Conservation (phyloP, 2,797 vertebrate species). For the Sebastes itinus region DNA sequence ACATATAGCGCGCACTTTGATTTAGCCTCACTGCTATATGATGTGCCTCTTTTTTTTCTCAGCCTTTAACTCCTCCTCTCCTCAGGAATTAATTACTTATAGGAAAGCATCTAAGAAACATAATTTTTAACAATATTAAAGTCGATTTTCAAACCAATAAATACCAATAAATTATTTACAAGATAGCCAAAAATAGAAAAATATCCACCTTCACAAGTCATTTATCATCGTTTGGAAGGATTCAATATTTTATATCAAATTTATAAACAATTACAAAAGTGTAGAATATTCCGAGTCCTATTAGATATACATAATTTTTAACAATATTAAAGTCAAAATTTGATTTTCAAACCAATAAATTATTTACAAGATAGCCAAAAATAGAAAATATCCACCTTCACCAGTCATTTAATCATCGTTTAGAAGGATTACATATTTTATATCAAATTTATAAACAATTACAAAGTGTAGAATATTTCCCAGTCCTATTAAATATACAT, state of each 20-base stretch:
- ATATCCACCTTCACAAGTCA: not conserved
- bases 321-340: not conserved
- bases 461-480: not conserved
- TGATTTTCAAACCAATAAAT: not conserved
- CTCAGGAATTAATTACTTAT: slow-evolving; percentile 38
- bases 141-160: not conserved
- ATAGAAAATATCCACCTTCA: not conserved
- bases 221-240: not conserved
- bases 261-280: not conserved
- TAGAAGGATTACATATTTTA: not conserved
- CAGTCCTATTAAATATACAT: not conserved
- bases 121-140: not conserved
- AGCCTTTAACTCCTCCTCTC: slow-evolving; percentile 37
- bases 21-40: slow-evolving; percentile 49
- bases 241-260: not conserved
- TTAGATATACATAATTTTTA: not conserved
- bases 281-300: not conserved
- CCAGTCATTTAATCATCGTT: not conserved
- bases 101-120: slow-evolving; percentile 24
- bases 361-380: not conserved
- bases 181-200: not conserved
- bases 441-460: not conserved
- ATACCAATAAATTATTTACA: not conserved
- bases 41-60: slow-evolving; percentile 19
- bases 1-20: slow-evolving; percentile 51